Evolutionary conservation across 2,888 invertebrate genomes (phyloP).

Genomic region (Tineola bisselliella): DNA sequence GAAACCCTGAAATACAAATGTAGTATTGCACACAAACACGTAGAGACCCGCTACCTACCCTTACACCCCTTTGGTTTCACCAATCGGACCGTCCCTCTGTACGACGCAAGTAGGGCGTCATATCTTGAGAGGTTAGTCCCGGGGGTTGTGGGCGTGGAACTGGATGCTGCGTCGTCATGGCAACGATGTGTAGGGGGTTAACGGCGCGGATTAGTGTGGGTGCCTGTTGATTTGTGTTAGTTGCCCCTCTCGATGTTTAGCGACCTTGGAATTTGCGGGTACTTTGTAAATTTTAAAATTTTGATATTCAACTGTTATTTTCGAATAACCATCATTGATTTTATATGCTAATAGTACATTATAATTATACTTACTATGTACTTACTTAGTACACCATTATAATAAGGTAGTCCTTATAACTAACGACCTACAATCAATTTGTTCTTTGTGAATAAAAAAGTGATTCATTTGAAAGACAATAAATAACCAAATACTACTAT

Average conservation of each 20-base stretch:
- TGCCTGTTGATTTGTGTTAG: constrained; percentile 32
- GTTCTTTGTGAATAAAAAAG: neutral
- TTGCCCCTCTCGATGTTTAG: constrained; percentile 20
- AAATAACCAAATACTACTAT: no score
- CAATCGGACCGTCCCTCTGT: constrained; percentile 40
- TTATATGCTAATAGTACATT: no score
- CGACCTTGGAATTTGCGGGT: constrained; percentile 46
- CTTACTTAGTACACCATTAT: neutral
- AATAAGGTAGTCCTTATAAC: neutral
- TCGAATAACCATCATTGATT: no score
- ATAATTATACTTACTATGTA: neutral
- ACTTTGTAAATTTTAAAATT: neutral
- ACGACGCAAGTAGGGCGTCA: constrained; percentile 55
- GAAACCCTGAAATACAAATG: constrained; percentile 21
- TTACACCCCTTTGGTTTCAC: constrained; percentile 62
- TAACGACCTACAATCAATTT: neutral
- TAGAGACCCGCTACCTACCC: constrained; percentile 28
- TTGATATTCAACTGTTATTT: neutral
- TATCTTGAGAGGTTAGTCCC: constrained; percentile 65
- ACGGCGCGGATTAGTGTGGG: constrained; percentile 32
- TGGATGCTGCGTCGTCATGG: constrained; percentile 72
- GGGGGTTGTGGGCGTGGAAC: constrained; percentile 68
- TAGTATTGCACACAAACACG: constrained; percentile 44
- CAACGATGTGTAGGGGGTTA: constrained; percentile 40
- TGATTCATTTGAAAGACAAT: neutral